A percentile compares a stretch with the other conserved stretches of the same genome.
Evolutionary conservation across 2,797 vertebrate genomes (phyloP).

Genomic region (Garrulus glandarius): DNA sequence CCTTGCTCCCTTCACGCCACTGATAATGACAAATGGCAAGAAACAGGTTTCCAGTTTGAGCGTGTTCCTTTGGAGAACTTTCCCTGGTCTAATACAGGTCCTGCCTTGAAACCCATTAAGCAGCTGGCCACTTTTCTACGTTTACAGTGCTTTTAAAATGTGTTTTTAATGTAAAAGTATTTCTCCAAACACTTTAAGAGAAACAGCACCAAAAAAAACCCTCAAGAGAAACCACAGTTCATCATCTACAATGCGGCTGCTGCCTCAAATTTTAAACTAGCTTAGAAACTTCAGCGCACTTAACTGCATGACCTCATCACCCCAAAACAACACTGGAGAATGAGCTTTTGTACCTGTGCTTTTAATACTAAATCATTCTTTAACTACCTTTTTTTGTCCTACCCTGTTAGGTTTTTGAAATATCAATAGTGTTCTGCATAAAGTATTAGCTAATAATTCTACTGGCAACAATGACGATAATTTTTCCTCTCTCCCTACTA

Average conservation of each 20-base stretch:
- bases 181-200: not conserved
- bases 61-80: not conserved
- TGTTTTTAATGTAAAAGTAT: not conserved
- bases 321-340: not conserved
- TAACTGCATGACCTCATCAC: not conserved
- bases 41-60: not conserved
- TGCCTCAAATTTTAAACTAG: not conserved
- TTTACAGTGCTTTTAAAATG: not conserved
- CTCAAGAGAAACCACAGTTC: not conserved
- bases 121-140: not conserved
- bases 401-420: not conserved
- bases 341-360: not conserved
- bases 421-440: not conserved
- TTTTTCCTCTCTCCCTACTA: not conserved
- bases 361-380: conserved; percentile 14
- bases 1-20: fast-evolving
- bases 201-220: not conserved
- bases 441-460: conserved; percentile 15
- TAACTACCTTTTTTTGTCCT: not conserved
- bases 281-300: not conserved
- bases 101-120: not conserved
- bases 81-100: not conserved
- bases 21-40: not conserved
- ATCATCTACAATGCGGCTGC: not conserved
- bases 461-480: not conserved